phyloP scores from a whole-genome alignment of 1,140 invertebrate species.

The Eumeta japonica region DNA sequence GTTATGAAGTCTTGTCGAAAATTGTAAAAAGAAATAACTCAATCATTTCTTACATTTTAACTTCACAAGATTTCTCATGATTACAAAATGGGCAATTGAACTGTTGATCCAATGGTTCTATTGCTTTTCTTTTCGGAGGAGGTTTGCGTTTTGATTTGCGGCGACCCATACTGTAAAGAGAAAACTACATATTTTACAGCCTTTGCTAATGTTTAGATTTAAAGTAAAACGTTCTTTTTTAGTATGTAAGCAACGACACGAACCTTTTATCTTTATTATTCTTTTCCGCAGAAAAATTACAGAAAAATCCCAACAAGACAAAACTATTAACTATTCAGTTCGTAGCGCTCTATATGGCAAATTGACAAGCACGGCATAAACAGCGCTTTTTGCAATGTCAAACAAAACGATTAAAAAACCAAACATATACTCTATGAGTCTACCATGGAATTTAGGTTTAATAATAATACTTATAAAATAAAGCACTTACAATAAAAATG shows the following conservation, averaged over 20 bases:
- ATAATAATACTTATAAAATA: no score
- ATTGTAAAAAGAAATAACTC: slow-evolving; percentile 4
- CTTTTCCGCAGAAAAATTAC: no score
- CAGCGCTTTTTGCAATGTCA: no score
- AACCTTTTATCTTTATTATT: neutral
- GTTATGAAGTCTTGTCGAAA: neutral
- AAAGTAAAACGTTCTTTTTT: neutral
- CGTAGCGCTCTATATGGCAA: no score
- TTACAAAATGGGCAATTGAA: slow-evolving; percentile 99
- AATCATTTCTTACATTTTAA: slow-evolving; percentile 87
- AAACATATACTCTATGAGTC: no score
- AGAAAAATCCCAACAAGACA: no score
- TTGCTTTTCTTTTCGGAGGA: slow-evolving; percentile 90
- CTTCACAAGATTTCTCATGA: slow-evolving; percentile 98
- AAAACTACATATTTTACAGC: no score
- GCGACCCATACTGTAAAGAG: slow-evolving; percentile 73
- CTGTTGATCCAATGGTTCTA: slow-evolving; percentile 90
- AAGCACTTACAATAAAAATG: no score
- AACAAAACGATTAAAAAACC: no score
- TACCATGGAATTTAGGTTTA: no score
- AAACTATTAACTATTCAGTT: no score
- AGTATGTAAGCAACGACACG: neutral
- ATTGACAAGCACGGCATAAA: no score
- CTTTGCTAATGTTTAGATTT: neutral
- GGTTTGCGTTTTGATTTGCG: slow-evolving; percentile 97